Percentiles rank a stretch among this genome's conserved stretches.
phyloP scores from a whole-genome alignment of 2,113 vertebrate genomes.

The Rhynchomys soricoides region DNA sequence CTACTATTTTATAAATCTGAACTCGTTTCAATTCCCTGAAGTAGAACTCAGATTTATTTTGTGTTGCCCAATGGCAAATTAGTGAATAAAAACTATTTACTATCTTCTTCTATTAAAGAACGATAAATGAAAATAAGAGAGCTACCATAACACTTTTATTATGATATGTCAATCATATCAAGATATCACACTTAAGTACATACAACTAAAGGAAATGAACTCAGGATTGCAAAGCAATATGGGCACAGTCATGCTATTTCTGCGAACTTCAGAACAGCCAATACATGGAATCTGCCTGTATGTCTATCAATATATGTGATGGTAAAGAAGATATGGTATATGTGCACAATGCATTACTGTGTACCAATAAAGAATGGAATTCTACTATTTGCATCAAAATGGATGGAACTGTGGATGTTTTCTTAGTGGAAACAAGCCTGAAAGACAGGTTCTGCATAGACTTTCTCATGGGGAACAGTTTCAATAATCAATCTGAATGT shows the following conservation, averaged over 20 bases:
- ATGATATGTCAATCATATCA: too few relatives aligned
- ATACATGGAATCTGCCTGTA: neutral
- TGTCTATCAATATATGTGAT: neutral
- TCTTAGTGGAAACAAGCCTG: neutral
- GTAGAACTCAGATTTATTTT: neutral
- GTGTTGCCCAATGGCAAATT: neutral
- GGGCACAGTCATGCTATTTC: neutral
- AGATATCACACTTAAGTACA: neutral
- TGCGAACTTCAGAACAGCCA: neutral
- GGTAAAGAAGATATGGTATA: neutral
- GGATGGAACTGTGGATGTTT: accelerated
- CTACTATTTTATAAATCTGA: neutral
- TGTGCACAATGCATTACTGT: neutral
- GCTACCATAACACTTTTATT: accelerated
- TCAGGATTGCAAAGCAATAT: neutral
- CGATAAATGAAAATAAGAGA: neutral
- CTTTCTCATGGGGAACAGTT: neutral
- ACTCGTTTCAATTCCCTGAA: neutral
- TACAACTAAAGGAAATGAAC: neutral
- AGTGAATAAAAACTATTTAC: too few relatives aligned
- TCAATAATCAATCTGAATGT: neutral
- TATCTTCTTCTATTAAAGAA: neutral
- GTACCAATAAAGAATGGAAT: neutral
- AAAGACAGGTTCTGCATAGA: neutral
- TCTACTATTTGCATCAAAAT: neutral